Evolutionary conservation across 2,113 vertebrate genomes (phyloP).

Genomic region (Halcyon malimbica): DNA sequence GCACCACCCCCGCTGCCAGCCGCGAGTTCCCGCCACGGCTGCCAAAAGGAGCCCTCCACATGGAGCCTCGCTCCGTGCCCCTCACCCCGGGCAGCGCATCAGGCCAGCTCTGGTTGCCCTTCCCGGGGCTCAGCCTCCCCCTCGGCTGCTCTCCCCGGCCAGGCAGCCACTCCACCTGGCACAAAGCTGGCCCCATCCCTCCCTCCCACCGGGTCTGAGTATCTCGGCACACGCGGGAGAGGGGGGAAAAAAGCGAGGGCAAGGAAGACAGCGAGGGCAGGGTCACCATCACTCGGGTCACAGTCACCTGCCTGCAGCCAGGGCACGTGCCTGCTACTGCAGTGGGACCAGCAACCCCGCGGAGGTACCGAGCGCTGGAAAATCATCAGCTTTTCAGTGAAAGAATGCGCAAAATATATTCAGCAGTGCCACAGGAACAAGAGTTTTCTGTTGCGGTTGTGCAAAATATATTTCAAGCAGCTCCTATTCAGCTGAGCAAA

Average conservation of each 20-base stretch:
- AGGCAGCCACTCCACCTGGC: fast-evolving
- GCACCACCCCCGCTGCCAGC: fast-evolving
- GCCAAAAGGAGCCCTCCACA: neutral
- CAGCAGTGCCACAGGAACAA: neutral
- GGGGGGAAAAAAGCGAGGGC: no score
- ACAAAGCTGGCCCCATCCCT: neutral
- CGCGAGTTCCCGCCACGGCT: fast-evolving
- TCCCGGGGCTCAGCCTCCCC: neutral
- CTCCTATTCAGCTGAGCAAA: conserved; percentile 43
- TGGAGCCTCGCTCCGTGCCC: fast-evolving
- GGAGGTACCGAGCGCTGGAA: neutral
- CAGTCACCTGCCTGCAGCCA: neutral
- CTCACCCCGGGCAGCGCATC: fast-evolving
- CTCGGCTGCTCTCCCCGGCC: fast-evolving
- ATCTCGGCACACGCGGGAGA: fast-evolving
- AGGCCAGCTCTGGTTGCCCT: no score
- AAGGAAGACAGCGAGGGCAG: neutral
- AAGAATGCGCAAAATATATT: neutral
- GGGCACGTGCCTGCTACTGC: fast-evolving
- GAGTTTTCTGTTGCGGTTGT: neutral
- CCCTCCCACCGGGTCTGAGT: fast-evolving
- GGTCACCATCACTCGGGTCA: neutral
- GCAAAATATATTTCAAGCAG: conserved; percentile 19
- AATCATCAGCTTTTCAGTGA: neutral
- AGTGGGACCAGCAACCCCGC: neutral